Evolutionary conservation across 1,140 invertebrate genomes (phyloP).

Genomic region (honey bee (Apis mellifera)): DNA sequence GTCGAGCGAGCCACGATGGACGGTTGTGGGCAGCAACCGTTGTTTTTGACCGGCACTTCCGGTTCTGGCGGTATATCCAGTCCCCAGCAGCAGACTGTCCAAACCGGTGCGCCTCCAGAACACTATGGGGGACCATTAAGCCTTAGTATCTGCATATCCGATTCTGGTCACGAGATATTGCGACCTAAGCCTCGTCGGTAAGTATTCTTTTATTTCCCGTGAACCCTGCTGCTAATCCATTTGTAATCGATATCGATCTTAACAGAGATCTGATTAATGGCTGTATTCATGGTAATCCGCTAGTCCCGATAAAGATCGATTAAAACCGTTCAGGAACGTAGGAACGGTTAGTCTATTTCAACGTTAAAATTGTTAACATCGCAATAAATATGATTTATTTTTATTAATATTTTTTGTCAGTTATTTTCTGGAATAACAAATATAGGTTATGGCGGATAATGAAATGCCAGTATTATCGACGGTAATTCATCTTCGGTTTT

Average conservation of each 20-base stretch:
- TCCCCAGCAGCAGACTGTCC: constrained; percentile 66
- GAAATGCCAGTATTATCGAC: background rate
- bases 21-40: constrained; percentile 65
- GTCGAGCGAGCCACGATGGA: constrained; percentile 67
- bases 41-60: constrained; percentile 68
- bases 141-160: constrained; percentile 85
- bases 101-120: constrained; percentile 66
- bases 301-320: constrained; percentile 53
- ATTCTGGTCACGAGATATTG: constrained; percentile 91
- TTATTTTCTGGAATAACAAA: background rate
- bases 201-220: constrained; percentile 56
- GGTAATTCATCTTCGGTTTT: background rate
- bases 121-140: constrained; percentile 83
- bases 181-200: constrained; percentile 93
- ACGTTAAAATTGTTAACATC: too few species aligned
- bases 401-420: background rate
- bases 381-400: too few species aligned
- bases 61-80: constrained; percentile 63
- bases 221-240: background rate
- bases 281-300: constrained; percentile 33
- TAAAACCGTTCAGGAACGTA: constrained; percentile 30
- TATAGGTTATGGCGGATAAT: background rate
- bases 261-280: constrained; percentile 64
- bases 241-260: constrained; percentile 55
- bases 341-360: constrained; percentile 7